Evolutionary conservation across 2,797 vertebrate species (phyloP), one percentile per base, ranked within the genome.

Genomic region (Falco novaeseelandiae): DNA sequence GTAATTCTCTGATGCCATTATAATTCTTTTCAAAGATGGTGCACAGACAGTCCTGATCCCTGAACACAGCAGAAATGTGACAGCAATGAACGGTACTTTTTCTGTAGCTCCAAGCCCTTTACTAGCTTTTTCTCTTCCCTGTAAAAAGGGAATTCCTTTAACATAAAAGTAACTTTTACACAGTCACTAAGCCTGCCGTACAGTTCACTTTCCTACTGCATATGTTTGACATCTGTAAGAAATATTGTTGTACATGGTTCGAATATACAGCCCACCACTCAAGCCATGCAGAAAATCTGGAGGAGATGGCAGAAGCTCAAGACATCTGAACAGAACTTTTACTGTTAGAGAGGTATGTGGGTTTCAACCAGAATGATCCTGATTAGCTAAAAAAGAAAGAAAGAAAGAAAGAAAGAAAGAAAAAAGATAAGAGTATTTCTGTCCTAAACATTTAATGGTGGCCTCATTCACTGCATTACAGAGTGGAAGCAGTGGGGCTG

Each of bases 181-280:
- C n/a, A 92, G 81, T 83, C 70, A 46, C 83, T 78, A 76, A 36
- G 83, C 58, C 87, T 73, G 76, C 81, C 3, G 2, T 88, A 73
- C 70, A 90, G 86, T 74, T 92, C 14, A 46, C 96, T 95, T 90
- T 85, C 91, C 81, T 91, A 26, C 67, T 94, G 83, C 96, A 93
- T 85, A 42, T 97, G 96, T 94, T 92, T 89, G 93, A 96, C 94
- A 96, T 97, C 96, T 96, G 94, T 92, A 97, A 80, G 92, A 95
- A 95, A 95, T 90, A 85, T 30, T 84, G 70, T 83, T 89, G 86
- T 96, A 96, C 83, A 92, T 91, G 90, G 83, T 92, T 96, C 94
- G 88, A 71, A 90, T 83, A 87, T 88, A 90, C 86, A 96, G 83
- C 90, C 90, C 85, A 92, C 91, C 93, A 83, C 69, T 93, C 58